phyloP scores from a whole-genome alignment of 1,140 invertebrate species.

The Pissodes strobi region DNA sequence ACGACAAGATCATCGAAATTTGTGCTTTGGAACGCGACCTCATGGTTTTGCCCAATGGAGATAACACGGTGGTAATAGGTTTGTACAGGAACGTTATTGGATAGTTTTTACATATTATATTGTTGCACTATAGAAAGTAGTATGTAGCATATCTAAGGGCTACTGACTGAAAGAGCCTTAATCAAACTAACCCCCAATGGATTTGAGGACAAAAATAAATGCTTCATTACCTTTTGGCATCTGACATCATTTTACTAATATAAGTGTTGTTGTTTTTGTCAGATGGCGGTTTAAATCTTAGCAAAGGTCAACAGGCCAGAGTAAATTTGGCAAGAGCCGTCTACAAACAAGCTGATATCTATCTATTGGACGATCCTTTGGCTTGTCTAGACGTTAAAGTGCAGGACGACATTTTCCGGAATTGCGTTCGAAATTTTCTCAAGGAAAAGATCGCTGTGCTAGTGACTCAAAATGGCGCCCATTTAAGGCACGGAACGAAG shows the following conservation, averaged over 20 bases:
- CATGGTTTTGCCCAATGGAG: conserved; percentile 83
- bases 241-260: no score
- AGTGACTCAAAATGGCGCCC: conserved; percentile 85
- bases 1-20: conserved; percentile 58
- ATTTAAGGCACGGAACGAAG: conserved; percentile 75
- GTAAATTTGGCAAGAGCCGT: conserved; percentile 85
- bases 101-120: no score
- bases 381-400: conserved; percentile 83
- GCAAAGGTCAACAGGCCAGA: conserved; percentile 87
- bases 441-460: conserved; percentile 71
- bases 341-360: conserved; percentile 78
- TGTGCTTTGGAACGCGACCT: conserved; percentile 85
- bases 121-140: no score
- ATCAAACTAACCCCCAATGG: no score
- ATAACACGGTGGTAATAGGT: conserved; percentile 90
- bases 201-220: no score
- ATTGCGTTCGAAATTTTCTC: conserved; percentile 71
- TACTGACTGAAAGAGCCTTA: no score
- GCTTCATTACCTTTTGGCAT: no score
- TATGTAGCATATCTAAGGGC: no score
- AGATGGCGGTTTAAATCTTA: conserved; percentile 76
- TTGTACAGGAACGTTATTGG: no score
- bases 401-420: conserved; percentile 78
- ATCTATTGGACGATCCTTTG: conserved; percentile 80
- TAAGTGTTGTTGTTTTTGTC: no score